Evolutionary conservation across 2,888 invertebrate species (phyloP), one percentile per base, ranked within the genome.

Genomic region (Volucella inanis): DNA sequence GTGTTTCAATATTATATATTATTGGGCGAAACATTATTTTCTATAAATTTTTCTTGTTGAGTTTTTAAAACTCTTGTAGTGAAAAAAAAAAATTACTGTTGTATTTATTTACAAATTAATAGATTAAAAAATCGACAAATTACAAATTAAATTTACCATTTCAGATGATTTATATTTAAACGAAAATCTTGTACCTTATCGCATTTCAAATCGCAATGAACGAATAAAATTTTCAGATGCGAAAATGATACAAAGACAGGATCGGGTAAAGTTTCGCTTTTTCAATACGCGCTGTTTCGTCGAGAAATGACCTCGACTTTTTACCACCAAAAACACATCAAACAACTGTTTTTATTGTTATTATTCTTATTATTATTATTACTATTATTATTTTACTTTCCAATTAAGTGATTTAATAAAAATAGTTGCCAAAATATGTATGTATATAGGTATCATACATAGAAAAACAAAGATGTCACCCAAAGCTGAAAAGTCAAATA

Each of bases 221-320:
- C 52, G n/a, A 47, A 43, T 74, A 59, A 65, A 45, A 65, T 70
- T 71, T 84, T 80, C 80, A 75, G 77, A 84, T 85, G 81, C 81
- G 85, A 85, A 72, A 76, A 31, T 31, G 85, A 55, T 85, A 85
- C 85, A 85, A 85, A 85, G 85, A 85, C 85, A 85, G 85, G 85
- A 85, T 85, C 85, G 85, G 81, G 85, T 85, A 85, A 85, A 85
- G 85, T 85, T 85, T 85, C 85, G 85, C 85, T 85, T 85, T 85
- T 85, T 85, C 85, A 85, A 85, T 85, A 81, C 85, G 85, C 85
- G 85, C 85, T 68, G 85, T 81, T 85, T 85, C 81, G 81, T 76
- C 81, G 85, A 85, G 81, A 64, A 81, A 72, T 68, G 71, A 64
- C 55, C 81, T 85, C 85, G 81, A 68, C 76, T 31, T 31, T 31